These are phyloP conservation scores for Chrosomus eos DNA, from an alignment of 2,797 vertebrate genomes.

Conservation along the genomic window DNA sequence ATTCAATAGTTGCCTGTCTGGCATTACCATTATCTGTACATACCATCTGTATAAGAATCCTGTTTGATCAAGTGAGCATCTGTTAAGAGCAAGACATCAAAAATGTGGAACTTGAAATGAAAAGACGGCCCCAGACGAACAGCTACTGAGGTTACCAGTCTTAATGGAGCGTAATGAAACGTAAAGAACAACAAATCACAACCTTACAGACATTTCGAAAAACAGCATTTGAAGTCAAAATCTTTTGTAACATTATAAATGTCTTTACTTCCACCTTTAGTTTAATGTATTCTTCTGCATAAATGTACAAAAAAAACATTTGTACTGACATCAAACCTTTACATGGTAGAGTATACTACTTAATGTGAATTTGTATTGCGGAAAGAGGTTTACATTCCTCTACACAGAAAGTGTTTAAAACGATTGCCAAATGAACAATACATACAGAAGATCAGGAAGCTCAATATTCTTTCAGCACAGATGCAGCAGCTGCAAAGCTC, in stretches of 20 bases:
- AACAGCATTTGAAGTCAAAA: too few species aligned
- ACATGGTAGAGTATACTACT: background rate
- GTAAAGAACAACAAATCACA: slow-evolving; percentile 7
- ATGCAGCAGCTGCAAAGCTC: slow-evolving; percentile 48
- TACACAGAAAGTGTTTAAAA: background rate
- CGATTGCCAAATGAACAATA: slow-evolving; percentile 26
- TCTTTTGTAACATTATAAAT: background rate
- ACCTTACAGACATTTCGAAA: background rate
- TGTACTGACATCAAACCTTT: background rate
- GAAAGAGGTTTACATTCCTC: slow-evolving; percentile 3
- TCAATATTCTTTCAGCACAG: slow-evolving; percentile 50
- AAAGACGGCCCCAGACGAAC: background rate
- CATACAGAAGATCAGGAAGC: slow-evolving; percentile 27
- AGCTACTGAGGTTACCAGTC: slow-evolving; percentile 8
- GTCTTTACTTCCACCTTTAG: background rate
- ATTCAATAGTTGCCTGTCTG: background rate
- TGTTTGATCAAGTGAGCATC: slow-evolving; percentile 17
- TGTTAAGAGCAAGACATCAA: slow-evolving; percentile 10
- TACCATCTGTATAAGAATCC: background rate
- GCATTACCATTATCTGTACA: background rate
- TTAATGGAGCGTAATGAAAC: background rate
- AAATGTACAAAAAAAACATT: background rate
- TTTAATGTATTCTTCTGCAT: background rate
- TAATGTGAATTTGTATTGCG: background rate
- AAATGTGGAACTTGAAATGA: background rate